These are phyloP conservation scores for Zoanthus gigantus DNA, from an alignment of 92 coral and sea anemone species.

Conservation along the genomic window DNA sequence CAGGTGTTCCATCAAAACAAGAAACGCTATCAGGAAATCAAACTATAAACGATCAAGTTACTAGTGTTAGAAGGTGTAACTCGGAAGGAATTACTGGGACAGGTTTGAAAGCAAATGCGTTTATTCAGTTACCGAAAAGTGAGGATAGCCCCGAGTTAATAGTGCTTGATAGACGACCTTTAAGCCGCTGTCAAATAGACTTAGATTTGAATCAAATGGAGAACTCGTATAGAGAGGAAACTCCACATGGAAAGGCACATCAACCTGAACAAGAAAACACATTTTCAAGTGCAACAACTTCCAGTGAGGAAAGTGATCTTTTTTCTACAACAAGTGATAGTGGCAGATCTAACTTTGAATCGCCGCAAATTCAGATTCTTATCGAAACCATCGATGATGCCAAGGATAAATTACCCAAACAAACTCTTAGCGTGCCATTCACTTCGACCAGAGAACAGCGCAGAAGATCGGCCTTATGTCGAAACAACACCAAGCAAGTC, in stretches of 20 bases:
- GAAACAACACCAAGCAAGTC: slow-evolving; percentile 89
- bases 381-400: slow-evolving; percentile 85
- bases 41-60: neutral
- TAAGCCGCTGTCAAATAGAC: slow-evolving; percentile 87
- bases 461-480: slow-evolving; percentile 87
- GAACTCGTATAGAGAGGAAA: neutral
- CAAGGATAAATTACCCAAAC: slow-evolving; percentile 69
- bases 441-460: slow-evolving; percentile 84
- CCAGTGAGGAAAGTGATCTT: slow-evolving; percentile 7
- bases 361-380: slow-evolving; percentile 76
- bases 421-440: slow-evolving; percentile 69
- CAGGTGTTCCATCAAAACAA: neutral
- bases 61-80: neutral
- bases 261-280: neutral
- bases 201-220: slow-evolving; percentile 60
- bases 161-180: slow-evolving; percentile 60
- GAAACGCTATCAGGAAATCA: neutral
- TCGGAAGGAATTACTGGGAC: slow-evolving; percentile 11
- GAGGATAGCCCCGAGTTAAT: neutral
- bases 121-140: neutral
- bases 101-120: slow-evolving; percentile 20
- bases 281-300: neutral
- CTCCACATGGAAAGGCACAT: neutral
- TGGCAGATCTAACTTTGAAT: slow-evolving; percentile 22
- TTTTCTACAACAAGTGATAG: slow-evolving; percentile 6